A percentile compares a stretch with the other conserved stretches of the same genome.
phyloP scores from a whole-genome alignment of 1,140 invertebrate genomes.

The Cryptotermes secundus region DNA sequence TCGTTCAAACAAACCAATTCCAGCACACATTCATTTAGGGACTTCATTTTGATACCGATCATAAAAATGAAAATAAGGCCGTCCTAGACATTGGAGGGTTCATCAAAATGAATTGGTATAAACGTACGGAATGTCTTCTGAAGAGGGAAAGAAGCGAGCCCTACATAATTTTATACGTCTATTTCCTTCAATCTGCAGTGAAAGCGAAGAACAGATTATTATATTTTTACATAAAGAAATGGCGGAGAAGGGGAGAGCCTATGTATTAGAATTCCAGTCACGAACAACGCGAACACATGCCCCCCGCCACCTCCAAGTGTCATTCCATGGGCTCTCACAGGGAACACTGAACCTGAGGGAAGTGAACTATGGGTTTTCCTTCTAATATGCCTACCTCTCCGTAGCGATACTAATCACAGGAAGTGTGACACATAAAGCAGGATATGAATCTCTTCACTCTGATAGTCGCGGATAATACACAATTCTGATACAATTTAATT shows the following conservation, averaged over 20 bases:
- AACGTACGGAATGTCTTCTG: not conserved
- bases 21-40: not conserved
- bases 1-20: not conserved
- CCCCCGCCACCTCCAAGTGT: no score
- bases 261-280: not conserved
- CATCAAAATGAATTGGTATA: slow-evolving; percentile 17
- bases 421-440: no score
- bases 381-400: no score
- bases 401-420: no score
- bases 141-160: not conserved
- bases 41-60: slow-evolving; percentile 6
- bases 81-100: not conserved
- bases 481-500: no score
- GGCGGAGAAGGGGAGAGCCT: not conserved
- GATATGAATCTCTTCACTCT: no score
- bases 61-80: slow-evolving; percentile 18
- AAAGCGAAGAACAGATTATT: slow-evolving; percentile 7
- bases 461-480: no score
- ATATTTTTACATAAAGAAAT: slow-evolving; percentile 6
- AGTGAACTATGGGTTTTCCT: no score
- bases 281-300: not conserved
- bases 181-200: not conserved
- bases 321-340: no score
- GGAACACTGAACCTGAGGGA: no score
- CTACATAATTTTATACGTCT: not conserved